A percentile compares a stretch with the other conserved stretches of the same genome.
These are phyloP conservation scores for Rachycentron canadum DNA, from an alignment of 2,797 vertebrate genomes.

Conservation along the genomic window DNA sequence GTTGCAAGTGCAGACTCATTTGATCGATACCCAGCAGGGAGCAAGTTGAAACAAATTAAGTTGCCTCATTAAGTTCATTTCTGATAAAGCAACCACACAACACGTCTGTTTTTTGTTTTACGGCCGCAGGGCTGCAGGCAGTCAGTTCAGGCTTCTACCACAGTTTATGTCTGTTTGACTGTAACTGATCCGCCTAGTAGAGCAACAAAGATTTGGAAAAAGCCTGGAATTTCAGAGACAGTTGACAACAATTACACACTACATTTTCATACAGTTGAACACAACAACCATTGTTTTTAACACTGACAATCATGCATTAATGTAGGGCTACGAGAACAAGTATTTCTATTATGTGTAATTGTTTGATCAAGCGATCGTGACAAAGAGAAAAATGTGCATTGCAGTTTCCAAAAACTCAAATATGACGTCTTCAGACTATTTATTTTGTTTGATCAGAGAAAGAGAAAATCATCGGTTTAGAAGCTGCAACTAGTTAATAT, in stretches of 20 bases:
- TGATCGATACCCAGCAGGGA: neutral
- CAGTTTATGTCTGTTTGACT: slow-evolving; percentile 11
- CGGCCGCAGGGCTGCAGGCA: neutral
- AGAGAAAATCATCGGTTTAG: neutral
- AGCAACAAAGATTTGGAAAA: slow-evolving; percentile 19
- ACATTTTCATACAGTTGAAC: neutral
- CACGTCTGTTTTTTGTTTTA: neutral
- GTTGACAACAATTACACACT: neutral
- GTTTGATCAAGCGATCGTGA: too few species aligned
- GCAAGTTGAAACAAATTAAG: neutral
- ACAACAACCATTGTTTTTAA: neutral
- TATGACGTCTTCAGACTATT: too few species aligned
- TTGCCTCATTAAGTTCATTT: neutral
- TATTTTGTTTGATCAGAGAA: neutral
- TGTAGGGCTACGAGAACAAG: neutral
- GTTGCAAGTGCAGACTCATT: neutral
- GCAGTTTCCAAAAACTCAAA: too few species aligned
- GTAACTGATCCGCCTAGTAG: slow-evolving; percentile 7
- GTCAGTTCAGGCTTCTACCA: neutral
- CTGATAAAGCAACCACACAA: neutral
- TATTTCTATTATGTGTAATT: neutral
- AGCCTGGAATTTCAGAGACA: neutral
- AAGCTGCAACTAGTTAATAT: too few species aligned
- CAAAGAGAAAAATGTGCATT: too few species aligned
- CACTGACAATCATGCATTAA: neutral